A percentile compares a stretch with the other conserved stretches of the same genome.
Conservation (phyloP, 35 echinoderm and acorn worm species). For the Diadema setosum region DNA sequence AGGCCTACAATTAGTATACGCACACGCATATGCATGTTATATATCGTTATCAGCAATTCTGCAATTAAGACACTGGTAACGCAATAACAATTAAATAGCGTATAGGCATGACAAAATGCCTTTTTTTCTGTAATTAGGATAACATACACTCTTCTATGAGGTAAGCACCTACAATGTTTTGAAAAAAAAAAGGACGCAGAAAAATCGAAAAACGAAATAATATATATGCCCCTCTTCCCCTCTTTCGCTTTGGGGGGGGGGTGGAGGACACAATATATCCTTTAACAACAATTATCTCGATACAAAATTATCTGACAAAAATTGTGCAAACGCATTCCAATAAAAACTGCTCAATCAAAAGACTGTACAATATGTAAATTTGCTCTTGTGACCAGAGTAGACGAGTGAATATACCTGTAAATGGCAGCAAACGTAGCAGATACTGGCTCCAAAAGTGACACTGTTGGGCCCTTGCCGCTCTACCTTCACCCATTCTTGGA, state of each 20-base stretch:
- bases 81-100: too few relatives aligned
- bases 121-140: too few relatives aligned
- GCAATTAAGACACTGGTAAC: too few relatives aligned
- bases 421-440: neutral
- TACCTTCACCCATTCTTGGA: neutral
- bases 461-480: conserved; percentile 33
- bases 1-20: too few relatives aligned
- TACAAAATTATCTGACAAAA: neutral
- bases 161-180: too few relatives aligned
- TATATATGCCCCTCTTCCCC: too few relatives aligned
- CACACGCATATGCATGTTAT: too few relatives aligned
- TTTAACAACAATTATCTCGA: neutral
- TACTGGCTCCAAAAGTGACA: conserved; percentile 43
- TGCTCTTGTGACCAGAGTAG: neutral
- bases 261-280: neutral
- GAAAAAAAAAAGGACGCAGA: too few relatives aligned
- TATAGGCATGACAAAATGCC: too few relatives aligned
- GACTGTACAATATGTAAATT: neutral
- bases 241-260: neutral
- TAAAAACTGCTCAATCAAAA: neutral
- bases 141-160: too few relatives aligned
- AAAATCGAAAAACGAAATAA: too few relatives aligned
- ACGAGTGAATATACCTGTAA: conserved; percentile 5
- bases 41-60: too few relatives aligned
- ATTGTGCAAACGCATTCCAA: neutral